These are phyloP conservation scores for Calameuta idolon DNA, from an alignment of 2,888 invertebrate genomes.

Conservation along the genomic window DNA sequence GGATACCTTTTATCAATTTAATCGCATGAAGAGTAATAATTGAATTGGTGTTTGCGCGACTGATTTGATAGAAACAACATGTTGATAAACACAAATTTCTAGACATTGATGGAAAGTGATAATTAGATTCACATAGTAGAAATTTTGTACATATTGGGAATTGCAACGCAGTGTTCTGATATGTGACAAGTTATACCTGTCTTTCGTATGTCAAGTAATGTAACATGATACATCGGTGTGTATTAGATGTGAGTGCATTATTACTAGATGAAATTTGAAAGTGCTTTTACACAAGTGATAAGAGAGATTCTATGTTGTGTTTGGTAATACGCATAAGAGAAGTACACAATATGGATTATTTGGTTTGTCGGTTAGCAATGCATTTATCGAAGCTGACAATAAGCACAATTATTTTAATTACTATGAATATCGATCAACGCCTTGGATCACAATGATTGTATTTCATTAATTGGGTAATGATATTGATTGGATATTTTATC, in stretches of 20 bases:
- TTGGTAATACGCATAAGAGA: not conserved
- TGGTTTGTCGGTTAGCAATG: slow-evolving; percentile 16
- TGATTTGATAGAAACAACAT: not conserved
- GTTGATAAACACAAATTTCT: not conserved
- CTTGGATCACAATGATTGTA: not conserved
- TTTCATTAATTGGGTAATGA: not conserved
- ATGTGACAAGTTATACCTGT: not conserved
- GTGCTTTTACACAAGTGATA: not conserved
- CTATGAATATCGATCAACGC: not conserved
- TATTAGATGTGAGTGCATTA: not conserved
- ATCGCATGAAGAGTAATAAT: not conserved
- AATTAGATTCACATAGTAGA: not conserved
- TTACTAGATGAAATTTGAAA: not conserved
- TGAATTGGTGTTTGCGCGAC: not conserved
- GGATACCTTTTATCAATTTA: not conserved
- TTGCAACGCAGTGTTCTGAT: not conserved
- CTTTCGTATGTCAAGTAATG: not conserved
- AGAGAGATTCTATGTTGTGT: not conserved
- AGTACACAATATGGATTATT: not conserved
- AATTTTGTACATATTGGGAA: not conserved
- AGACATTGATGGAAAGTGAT: not conserved
- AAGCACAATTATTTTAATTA: slow-evolving; percentile 29
- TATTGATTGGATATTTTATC: not conserved
- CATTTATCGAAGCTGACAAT: slow-evolving; percentile 43
- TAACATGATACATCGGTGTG: not conserved